Evolutionary conservation across 2,113 vertebrate species (phyloP).

Genomic region (Gasterosteus aculeatus): DNA sequence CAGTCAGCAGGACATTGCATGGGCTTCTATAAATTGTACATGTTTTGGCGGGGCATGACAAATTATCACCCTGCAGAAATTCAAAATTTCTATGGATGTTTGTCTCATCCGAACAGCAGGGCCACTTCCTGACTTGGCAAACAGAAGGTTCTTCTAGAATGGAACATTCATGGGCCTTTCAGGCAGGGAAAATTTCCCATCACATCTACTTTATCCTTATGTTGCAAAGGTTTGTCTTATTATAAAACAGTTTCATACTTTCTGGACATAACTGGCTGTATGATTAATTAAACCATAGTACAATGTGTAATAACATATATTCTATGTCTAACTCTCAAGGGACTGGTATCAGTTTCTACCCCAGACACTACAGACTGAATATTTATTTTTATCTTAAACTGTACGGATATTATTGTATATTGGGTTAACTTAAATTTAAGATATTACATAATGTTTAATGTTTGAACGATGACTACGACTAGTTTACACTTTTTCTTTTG

Average conservation of each 20-base stretch:
- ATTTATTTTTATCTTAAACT: neutral
- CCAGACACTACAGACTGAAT: conserved; percentile 31
- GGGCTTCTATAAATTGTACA: conserved; percentile 58
- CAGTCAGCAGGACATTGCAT: conserved; percentile 63
- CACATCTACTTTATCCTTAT: conserved; percentile 37
- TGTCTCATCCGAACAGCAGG: conserved; percentile 76
- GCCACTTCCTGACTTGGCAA: conserved; percentile 76
- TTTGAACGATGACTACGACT: neutral
- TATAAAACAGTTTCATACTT: conserved; percentile 42
- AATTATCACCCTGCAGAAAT: conserved; percentile 78
- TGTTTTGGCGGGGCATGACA: conserved; percentile 77
- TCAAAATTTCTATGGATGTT: conserved; percentile 72
- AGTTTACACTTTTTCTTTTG: neutral
- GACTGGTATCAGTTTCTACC: conserved; percentile 37
- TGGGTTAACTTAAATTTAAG: no score
- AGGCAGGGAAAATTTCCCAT: conserved; percentile 59
- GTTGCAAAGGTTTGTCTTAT: conserved; percentile 33
- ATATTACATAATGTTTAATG: no score
- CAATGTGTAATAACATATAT: neutral
- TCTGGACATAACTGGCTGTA: conserved; percentile 13
- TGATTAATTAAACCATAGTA: conserved; percentile 33
- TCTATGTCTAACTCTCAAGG: conserved; percentile 36
- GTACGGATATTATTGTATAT: no score
- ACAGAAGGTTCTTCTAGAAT: conserved; percentile 58
- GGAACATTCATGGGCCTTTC: conserved; percentile 55